These are phyloP conservation scores for Tuberolachnus salignus DNA, from an alignment of 2,888 invertebrate species.

Conservation along the genomic window DNA sequence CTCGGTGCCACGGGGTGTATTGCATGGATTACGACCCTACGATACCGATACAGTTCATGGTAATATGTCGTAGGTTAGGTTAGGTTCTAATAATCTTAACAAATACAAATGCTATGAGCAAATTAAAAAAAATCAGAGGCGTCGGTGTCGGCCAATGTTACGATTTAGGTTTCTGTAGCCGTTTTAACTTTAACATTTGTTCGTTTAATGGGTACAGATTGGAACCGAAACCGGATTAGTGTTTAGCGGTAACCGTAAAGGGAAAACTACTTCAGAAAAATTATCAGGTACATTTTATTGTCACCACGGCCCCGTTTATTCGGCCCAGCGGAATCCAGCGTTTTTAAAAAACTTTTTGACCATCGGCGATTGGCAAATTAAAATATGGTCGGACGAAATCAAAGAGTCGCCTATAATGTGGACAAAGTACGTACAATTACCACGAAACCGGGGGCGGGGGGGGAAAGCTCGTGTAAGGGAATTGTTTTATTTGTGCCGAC, in stretches of 20 bases:
- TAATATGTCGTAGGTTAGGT: no score
- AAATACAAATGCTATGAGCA: no score
- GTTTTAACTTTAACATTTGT: no score
- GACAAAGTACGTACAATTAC: conserved; percentile 80
- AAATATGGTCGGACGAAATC: conserved; percentile 96
- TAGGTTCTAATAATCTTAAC: no score
- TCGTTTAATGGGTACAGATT: conserved; percentile 61
- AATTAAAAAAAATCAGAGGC: no score
- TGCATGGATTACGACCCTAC: conserved; percentile 82
- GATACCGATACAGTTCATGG: conserved; percentile 83
- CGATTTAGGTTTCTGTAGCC: no score
- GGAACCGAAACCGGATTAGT: conserved; percentile 73
- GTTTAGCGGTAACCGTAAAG: conserved; percentile 72
- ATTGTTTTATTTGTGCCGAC: no score
- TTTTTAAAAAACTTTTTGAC: conserved; percentile 94
- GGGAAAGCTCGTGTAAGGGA: no score
- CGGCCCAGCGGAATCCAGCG: conserved; percentile 90
- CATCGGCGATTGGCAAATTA: conserved; percentile 92
- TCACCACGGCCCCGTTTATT: conserved; percentile 86
- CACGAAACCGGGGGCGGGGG: no score
- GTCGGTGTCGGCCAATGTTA: no score
- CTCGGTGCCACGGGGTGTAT: conserved; percentile 75
- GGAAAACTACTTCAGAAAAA: conserved; percentile 79
- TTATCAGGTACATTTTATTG: conserved; percentile 73
- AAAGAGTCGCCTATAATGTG: conserved; percentile 91